These are phyloP conservation scores for Leuctra nigra DNA, from an alignment of 2,888 invertebrate species.

Conservation along the genomic window DNA sequence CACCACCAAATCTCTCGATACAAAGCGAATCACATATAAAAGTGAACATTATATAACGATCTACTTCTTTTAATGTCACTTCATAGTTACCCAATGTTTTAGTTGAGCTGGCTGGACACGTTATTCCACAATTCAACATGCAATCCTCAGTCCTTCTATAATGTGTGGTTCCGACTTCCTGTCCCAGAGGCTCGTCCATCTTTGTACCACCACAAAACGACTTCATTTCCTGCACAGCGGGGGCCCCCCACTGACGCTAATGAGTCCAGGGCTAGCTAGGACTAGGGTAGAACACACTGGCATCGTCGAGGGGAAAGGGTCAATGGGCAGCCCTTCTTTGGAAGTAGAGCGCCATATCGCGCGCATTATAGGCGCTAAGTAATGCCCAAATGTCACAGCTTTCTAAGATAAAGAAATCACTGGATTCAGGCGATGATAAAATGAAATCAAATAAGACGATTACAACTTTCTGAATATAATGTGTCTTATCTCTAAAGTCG, in stretches of 20 bases:
- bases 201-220: slow-evolving; percentile 27
- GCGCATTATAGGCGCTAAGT: background rate
- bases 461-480: background rate
- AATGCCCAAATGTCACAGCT: background rate
- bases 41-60: no score
- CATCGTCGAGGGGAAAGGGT: slow-evolving; percentile 8
- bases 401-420: background rate
- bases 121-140: background rate
- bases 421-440: background rate
- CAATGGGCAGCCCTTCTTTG: background rate
- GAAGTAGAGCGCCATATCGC: background rate
- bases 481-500: background rate
- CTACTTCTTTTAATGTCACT: no score
- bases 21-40: no score
- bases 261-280: slow-evolving; percentile 6
- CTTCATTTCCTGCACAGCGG: slow-evolving; percentile 30
- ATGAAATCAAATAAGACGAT: background rate
- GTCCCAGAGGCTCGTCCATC: slow-evolving; percentile 25
- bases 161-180: slow-evolving; percentile 36
- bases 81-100: background rate
- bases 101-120: background rate
- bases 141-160: slow-evolving; percentile 13
- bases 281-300: no score
- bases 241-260: slow-evolving; percentile 21
- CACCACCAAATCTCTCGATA: no score